phyloP scores from a whole-genome alignment of 2,113 vertebrate genomes.

The Genyomyrus donnyi region DNA sequence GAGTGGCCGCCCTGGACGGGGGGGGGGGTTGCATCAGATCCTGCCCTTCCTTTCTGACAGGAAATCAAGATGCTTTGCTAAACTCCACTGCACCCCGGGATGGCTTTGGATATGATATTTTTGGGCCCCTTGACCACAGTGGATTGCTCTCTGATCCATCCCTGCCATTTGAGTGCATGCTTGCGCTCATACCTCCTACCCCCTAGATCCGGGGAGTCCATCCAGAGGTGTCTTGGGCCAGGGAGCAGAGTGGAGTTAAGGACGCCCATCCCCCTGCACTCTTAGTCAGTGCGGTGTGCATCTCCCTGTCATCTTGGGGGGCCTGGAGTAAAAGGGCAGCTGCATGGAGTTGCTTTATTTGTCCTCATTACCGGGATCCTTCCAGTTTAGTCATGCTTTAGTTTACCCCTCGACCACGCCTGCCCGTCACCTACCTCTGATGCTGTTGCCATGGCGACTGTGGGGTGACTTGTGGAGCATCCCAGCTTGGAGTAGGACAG shows the following conservation, averaged over 20 bases:
- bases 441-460: conserved; percentile 53
- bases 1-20: conserved; percentile 27
- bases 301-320: not conserved
- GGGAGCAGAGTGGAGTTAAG: not conserved
- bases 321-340: not conserved
- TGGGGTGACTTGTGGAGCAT: conserved; percentile 39
- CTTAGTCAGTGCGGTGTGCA: not conserved
- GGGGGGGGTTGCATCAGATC: conserved; percentile 1
- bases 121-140: not conserved
- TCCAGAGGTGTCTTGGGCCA: not conserved
- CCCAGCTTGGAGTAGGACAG: conserved; percentile 2
- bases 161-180: not conserved
- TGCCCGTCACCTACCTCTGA: conserved; percentile 8
- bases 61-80: conserved; percentile 24
- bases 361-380: conserved; percentile 1
- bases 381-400: not conserved
- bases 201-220: too few relatives aligned
- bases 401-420: conserved; percentile 15
- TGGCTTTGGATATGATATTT: not conserved
- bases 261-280: not conserved
- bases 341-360: not conserved
- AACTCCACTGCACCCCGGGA: not conserved
- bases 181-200: not conserved
- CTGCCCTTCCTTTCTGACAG: conserved; percentile 25
- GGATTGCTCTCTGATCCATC: not conserved